phyloP scores from a whole-genome alignment of 2,797 vertebrate species.

The Paratrypauchen microcephalus region DNA sequence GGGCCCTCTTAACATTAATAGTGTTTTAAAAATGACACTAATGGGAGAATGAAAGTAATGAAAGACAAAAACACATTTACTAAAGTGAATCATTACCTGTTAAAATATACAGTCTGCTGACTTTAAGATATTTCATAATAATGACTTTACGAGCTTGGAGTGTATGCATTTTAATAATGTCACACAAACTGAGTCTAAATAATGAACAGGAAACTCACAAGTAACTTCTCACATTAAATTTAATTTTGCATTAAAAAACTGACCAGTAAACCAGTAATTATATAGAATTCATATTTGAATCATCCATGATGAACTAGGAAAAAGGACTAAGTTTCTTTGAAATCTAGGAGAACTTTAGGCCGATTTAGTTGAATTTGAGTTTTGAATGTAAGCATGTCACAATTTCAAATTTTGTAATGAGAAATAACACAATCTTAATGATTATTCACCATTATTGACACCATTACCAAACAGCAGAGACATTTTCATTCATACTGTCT shows the following conservation, averaged over 20 bases:
- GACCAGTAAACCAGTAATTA: background rate
- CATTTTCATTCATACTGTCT: no score
- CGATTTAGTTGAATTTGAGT: background rate
- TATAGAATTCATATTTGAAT: background rate
- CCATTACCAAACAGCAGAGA: background rate
- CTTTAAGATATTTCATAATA: background rate
- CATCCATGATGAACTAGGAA: background rate
- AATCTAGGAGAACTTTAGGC: background rate
- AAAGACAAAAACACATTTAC: conserved; percentile 6
- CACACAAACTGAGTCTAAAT: background rate
- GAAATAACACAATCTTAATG: background rate
- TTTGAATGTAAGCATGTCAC: background rate
- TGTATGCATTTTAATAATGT: background rate
- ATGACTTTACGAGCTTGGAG: background rate
- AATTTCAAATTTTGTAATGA: background rate
- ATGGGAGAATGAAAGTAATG: background rate
- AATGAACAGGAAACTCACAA: background rate
- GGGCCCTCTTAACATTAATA: background rate
- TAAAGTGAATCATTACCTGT: background rate
- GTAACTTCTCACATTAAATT: background rate
- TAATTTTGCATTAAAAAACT: background rate
- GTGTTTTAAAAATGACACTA: conserved; percentile 1
- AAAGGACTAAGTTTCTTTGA: background rate
- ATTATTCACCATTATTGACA: background rate
- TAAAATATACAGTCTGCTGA: conserved; percentile 1